Evolutionary conservation across 1,140 invertebrate species (phyloP), one percentile per base, ranked within the genome.

Genomic region (Chrysomallon squamiferum): DNA sequence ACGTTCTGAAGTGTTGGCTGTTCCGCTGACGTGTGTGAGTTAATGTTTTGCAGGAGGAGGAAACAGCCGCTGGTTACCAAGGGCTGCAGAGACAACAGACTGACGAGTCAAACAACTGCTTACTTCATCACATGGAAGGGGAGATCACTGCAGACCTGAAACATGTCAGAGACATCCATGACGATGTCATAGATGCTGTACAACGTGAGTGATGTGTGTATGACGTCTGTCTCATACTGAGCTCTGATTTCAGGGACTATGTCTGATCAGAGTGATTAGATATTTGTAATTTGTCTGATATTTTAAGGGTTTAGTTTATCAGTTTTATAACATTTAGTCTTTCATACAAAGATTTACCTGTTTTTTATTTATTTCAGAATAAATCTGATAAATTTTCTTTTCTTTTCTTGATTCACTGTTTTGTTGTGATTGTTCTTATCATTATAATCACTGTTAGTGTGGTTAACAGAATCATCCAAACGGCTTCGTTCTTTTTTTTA

Each of bases 101-200:
- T 5, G 7, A 65, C 7, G 61, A 71, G 20, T 61, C 59, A 2
- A 54, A 66, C 29, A 66, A 66, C n/a, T 47, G 66, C 18, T 60
- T 49, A 13, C 59, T 74, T 25, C 62, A 71, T 13, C 68, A 73
- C 47, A 62, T 78, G 52, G 74, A 74, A 33, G 52, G 71, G 0
- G 74, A 78, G 45, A 66, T 69, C 2, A 45, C 59, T 20, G 49
- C 22, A 32, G 76, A 68, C 3, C 72, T 72, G 30, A 49, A 68
- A 29, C 76, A 78, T 50, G 68, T 70, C 33, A 61, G 60, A 27
- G 63, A 62, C n/a, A 62, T 78, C 49, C 71, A 72, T 30, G 59
- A 74, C 15, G 65, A 72, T n/a, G 70, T 67, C 22, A 57, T 76
- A 11, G 65, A 70, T 43, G 57, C 65, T 66, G 29, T n/a, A 35